Percentiles rank a stretch among this genome's conserved stretches.
These are phyloP conservation scores for Cepaea hortensis DNA, from an alignment of 2,888 invertebrate genomes.

Conservation along the genomic window DNA sequence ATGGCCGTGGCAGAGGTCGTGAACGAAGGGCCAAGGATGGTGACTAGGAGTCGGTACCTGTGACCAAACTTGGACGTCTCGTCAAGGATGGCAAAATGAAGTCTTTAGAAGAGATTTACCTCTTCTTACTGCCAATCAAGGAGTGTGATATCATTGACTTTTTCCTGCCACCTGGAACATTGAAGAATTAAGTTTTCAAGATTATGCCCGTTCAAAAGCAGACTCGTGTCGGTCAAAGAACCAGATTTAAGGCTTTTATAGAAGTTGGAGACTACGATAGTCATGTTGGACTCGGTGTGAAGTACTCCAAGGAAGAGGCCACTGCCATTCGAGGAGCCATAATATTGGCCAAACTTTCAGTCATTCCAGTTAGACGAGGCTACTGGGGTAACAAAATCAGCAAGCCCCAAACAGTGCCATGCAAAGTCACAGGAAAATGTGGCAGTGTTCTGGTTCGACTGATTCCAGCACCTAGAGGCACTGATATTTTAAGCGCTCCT, in stretches of 20 bases:
- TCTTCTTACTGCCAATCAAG: slow-evolving; percentile 98
- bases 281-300: slow-evolving; percentile 98
- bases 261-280: slow-evolving; percentile 99
- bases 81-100: slow-evolving; percentile 97
- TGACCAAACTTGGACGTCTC: slow-evolving; percentile 97
- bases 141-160: slow-evolving; percentile 74
- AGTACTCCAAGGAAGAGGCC: slow-evolving; percentile 86
- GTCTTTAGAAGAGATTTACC: slow-evolving; percentile 76
- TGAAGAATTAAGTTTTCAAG: slow-evolving; percentile 99
- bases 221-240: slow-evolving; percentile 88
- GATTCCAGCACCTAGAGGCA: slow-evolving; percentile 99
- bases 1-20: slow-evolving; percentile 72
- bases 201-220: slow-evolving; percentile 94
- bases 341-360: slow-evolving; percentile 96
- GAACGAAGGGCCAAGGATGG: slow-evolving; percentile 84
- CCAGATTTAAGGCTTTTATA: slow-evolving; percentile 89
- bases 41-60: slow-evolving; percentile 99
- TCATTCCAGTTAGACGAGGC: slow-evolving; percentile 97
- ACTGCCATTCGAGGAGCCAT: slow-evolving; percentile 93
- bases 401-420: slow-evolving; percentile 98
- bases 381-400: slow-evolving; percentile 99
- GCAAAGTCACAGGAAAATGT: slow-evolving; percentile 99
- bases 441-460: slow-evolving; percentile 98
- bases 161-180: slow-evolving; percentile 83
- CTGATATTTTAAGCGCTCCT: slow-evolving; percentile 98